Evolutionary conservation across 2,888 invertebrate species (phyloP).

Genomic region (Tribolium freemani): DNA sequence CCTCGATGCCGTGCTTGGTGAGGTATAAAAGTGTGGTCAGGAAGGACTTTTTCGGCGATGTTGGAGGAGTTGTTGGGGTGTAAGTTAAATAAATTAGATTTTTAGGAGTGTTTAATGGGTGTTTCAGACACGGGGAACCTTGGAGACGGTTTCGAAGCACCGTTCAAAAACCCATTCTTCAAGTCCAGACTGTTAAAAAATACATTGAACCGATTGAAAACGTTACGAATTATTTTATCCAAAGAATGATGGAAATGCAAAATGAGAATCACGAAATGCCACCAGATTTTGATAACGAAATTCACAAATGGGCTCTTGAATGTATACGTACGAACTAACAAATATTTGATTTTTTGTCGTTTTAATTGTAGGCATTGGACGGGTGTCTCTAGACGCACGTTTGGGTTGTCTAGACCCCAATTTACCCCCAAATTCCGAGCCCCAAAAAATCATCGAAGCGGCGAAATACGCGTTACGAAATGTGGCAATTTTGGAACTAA

Average conservation of each 20-base stretch:
- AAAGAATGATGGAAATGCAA: conserved; percentile 69
- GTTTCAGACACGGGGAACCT: conserved; percentile 81
- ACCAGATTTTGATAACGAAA: conserved; percentile 77
- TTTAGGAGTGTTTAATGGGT: neutral
- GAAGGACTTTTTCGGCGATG: conserved; percentile 78
- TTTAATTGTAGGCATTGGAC: conserved; percentile 72
- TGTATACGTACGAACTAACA: conserved; percentile 70
- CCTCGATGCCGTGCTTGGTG: conserved; percentile 82
- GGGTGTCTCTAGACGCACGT: conserved; percentile 76
- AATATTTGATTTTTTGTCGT: neutral
- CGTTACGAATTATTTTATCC: conserved; percentile 79
- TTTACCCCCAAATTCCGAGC: conserved; percentile 69
- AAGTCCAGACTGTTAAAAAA: conserved; percentile 79
- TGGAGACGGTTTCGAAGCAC: conserved; percentile 85
- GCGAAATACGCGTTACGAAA: conserved; percentile 77
- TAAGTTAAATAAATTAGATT: conserved; percentile 65
- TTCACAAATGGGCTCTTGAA: conserved; percentile 86
- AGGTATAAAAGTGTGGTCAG: conserved; percentile 80
- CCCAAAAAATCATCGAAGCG: conserved; percentile 76
- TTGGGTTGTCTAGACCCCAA: conserved; percentile 75
- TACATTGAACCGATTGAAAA: conserved; percentile 79
- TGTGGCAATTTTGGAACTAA: conserved; percentile 76
- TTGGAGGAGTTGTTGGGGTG: conserved; percentile 82
- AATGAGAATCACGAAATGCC: conserved; percentile 74
- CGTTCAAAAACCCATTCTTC: conserved; percentile 83